Evolutionary conservation across 2,888 invertebrate genomes (phyloP), one percentile per base, ranked within the genome.

Genomic region (Apamea monoglypha): DNA sequence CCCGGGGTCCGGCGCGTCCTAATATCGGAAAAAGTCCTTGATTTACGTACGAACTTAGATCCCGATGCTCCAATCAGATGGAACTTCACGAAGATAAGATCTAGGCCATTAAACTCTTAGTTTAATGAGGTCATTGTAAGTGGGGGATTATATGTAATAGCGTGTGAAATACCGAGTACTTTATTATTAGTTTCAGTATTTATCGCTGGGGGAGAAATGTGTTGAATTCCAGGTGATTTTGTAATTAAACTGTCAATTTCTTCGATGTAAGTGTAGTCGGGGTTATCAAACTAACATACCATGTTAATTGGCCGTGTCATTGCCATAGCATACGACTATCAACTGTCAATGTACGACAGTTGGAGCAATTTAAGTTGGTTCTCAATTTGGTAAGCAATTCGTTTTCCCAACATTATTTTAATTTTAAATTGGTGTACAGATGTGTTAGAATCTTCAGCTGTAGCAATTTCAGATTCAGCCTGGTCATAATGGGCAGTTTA

Each of bases 21-120:
- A 81, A 74, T 82, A 83, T 87, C 72, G 78, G 59, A 81, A 88
- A 79, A 88, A 80, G 76, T 78, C 81, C 72, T 75, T 87, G 87
- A 88, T 88, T 88, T 88, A 88, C 75, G 89, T 73, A 56, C n/a
- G 59, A 88, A 86, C 77, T 87, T 84, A 72, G 79, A 78, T 80
- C 77, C 69, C 29, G 40, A 71, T 68, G 61, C 61, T 25, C 71
- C 29, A 78, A 87, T 88, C 88, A 80, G 87, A 88, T 88, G 74
- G 59, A 79, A 87, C 74, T 83, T 79, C n/a, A 74, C 40, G 56
- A 66, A 80, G 74, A 77, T 63, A 12, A 29, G 80, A 74, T 67
- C 63, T 40, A 36, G 64, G 56, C 61, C 76, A 76, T 86, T 86
- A 78, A 70, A 76, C 69, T 79, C 63, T 80, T 64, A 76, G 50